These are phyloP conservation scores for Vespertilio murinus DNA, from an alignment of 2,797 vertebrate genomes.

Conservation along the genomic window DNA sequence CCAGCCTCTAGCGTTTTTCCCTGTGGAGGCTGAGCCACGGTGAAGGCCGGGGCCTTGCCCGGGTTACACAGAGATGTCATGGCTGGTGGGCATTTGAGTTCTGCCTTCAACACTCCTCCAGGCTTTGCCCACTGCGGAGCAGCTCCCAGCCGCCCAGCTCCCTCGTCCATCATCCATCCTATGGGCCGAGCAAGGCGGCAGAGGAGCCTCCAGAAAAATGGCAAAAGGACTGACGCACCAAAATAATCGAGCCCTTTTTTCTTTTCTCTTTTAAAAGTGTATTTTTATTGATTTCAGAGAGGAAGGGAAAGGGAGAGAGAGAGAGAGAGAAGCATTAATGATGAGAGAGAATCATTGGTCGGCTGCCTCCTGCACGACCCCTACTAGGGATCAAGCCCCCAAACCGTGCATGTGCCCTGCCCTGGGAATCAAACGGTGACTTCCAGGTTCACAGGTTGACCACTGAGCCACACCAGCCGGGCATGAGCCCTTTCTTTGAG, in stretches of 20 bases:
- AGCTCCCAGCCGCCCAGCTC: not conserved
- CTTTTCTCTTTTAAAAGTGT: no score
- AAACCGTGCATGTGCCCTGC: no score
- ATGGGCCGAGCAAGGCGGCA: fast-evolving
- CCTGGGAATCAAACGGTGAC: no score
- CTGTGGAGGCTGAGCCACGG: not conserved
- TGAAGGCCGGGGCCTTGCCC: not conserved
- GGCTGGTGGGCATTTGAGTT: not conserved
- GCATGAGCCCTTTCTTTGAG: not conserved
- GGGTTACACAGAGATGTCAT: not conserved
- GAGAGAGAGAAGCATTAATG: no score
- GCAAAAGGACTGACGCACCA: not conserved
- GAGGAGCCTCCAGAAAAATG: not conserved
- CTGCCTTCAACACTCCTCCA: not conserved
- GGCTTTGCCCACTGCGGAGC: not conserved
- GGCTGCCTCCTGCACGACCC: no score
- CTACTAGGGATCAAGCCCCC: no score
- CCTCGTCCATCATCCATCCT: not conserved
- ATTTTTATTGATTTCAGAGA: no score
- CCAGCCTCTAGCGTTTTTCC: not conserved
- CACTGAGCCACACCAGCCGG: no score
- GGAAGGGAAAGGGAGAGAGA: no score
- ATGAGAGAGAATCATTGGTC: no score
- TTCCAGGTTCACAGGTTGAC: no score
- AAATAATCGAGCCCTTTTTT: not conserved